Evolutionary conservation across 2,113 vertebrate genomes (phyloP).

Genomic region (Ciconia maguari): DNA sequence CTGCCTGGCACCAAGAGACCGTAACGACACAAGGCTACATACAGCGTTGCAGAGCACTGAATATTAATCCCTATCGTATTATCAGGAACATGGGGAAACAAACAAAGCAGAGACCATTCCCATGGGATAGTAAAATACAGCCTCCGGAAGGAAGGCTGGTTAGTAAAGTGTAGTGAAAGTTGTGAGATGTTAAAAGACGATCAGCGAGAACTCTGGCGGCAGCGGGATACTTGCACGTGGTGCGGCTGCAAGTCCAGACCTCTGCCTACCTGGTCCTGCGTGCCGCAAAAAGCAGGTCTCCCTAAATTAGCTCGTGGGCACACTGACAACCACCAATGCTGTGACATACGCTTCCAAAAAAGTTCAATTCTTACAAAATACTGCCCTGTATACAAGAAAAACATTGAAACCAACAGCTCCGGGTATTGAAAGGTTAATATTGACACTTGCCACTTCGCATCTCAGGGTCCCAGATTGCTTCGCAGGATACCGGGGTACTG

Average conservation of each 20-base stretch:
- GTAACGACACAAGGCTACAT: too few species aligned
- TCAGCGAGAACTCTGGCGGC: not conserved
- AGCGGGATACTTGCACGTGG: fast-evolving
- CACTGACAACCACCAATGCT: not conserved
- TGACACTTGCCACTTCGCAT: too few species aligned
- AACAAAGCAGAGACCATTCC: not conserved
- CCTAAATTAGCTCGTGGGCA: not conserved
- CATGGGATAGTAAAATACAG: not conserved
- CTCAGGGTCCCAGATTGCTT: not conserved
- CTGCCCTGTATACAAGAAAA: not conserved
- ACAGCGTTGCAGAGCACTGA: not conserved
- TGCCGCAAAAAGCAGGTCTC: not conserved
- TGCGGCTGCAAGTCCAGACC: not conserved
- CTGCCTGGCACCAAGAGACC: not conserved
- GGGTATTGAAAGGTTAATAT: not conserved
- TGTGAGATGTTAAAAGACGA: not conserved
- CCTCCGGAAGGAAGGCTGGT: not conserved
- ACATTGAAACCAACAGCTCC: not conserved
- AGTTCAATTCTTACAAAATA: not conserved
- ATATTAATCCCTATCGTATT: not conserved
- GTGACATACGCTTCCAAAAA: not conserved
- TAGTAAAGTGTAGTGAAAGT: not conserved
- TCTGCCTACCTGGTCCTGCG: too few species aligned
- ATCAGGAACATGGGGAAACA: not conserved
- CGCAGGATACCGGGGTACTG: fast-evolving